phyloP scores from a whole-genome alignment of 2,797 vertebrate genomes.

The Austrolebias charrua region DNA sequence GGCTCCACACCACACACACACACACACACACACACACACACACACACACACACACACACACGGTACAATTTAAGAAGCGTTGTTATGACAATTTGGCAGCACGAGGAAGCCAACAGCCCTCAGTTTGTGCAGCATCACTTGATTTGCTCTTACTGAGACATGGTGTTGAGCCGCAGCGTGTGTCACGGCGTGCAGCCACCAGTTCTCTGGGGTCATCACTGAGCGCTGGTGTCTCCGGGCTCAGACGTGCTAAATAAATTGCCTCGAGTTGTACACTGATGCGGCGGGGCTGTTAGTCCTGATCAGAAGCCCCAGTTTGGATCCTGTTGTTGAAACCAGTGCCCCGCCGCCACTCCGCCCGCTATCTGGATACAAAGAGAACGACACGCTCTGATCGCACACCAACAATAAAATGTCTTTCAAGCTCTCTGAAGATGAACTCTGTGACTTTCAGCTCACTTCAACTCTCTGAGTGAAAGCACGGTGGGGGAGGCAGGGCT shows the following conservation, averaged over 20 bases:
- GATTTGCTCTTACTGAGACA: slow-evolving; percentile 27
- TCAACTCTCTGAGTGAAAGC: slow-evolving; percentile 63
- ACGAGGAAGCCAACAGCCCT: slow-evolving; percentile 53
- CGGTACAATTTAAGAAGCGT: slow-evolving; percentile 59
- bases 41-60: slow-evolving; percentile 3
- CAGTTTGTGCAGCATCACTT: slow-evolving; percentile 37
- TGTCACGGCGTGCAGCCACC: slow-evolving; percentile 42
- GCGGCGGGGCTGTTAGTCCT: slow-evolving; percentile 51
- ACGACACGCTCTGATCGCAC: slow-evolving; percentile 61
- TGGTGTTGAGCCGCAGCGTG: slow-evolving; percentile 37
- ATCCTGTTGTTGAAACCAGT: slow-evolving; percentile 51
- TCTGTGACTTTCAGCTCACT: slow-evolving; percentile 59
- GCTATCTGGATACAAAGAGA: slow-evolving; percentile 67
- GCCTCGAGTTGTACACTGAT: slow-evolving; percentile 46
- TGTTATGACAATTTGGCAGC: slow-evolving; percentile 68
- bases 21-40: slow-evolving; percentile 16
- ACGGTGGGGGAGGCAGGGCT: slow-evolving; percentile 60
- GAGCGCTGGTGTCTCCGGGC: slow-evolving; percentile 50
- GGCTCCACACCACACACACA: slow-evolving; percentile 54
- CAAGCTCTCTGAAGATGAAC: slow-evolving; percentile 62
- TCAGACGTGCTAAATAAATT: slow-evolving; percentile 64
- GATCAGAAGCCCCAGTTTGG: slow-evolving; percentile 28
- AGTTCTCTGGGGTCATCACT: slow-evolving; percentile 61
- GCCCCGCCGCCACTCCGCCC: slow-evolving; percentile 12
- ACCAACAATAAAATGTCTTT: slow-evolving; percentile 47